Evolutionary conservation across 1,140 invertebrate species (phyloP).

Genomic region (Melitaea cinxia): DNA sequence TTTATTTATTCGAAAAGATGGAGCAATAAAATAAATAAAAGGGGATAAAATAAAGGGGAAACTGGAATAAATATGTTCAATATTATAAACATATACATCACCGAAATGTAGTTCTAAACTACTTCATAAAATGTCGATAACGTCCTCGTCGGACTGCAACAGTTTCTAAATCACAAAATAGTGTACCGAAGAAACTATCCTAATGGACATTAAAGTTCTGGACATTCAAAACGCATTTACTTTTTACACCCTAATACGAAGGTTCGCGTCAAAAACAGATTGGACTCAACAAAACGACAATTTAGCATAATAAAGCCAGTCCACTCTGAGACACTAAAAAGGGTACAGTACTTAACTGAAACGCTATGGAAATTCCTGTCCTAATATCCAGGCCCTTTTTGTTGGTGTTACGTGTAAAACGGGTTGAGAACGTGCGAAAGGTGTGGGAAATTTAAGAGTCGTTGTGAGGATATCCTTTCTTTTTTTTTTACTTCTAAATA

Average conservation of each 20-base stretch:
- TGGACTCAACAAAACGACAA: slow-evolving; percentile 12
- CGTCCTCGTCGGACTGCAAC: background rate
- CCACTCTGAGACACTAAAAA: slow-evolving; percentile 35
- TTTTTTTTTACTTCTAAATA: background rate
- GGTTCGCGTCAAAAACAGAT: slow-evolving; percentile 11
- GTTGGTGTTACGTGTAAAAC: slow-evolving; percentile 29
- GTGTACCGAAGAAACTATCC: background rate
- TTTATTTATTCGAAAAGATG: too few species aligned
- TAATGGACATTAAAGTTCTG: background rate
- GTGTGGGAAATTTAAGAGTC: slow-evolving; percentile 14
- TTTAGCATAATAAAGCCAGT: slow-evolving; percentile 19
- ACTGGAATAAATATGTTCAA: too few species aligned
- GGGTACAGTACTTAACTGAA: slow-evolving; percentile 41
- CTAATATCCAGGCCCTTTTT: slow-evolving; percentile 45
- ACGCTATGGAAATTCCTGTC: slow-evolving; percentile 46
- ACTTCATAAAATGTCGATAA: too few species aligned
- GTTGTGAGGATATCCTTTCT: background rate
- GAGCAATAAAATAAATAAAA: too few species aligned
- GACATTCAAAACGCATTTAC: slow-evolving; percentile 8
- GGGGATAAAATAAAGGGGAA: too few species aligned
- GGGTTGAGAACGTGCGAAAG: slow-evolving; percentile 19
- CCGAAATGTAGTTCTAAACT: too few species aligned
- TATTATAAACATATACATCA: too few species aligned
- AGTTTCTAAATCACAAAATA: background rate
- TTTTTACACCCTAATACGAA: slow-evolving; percentile 7